These are phyloP conservation scores for Meliscaeva auricollis DNA, from an alignment of 2,888 invertebrate genomes.

Conservation along the genomic window DNA sequence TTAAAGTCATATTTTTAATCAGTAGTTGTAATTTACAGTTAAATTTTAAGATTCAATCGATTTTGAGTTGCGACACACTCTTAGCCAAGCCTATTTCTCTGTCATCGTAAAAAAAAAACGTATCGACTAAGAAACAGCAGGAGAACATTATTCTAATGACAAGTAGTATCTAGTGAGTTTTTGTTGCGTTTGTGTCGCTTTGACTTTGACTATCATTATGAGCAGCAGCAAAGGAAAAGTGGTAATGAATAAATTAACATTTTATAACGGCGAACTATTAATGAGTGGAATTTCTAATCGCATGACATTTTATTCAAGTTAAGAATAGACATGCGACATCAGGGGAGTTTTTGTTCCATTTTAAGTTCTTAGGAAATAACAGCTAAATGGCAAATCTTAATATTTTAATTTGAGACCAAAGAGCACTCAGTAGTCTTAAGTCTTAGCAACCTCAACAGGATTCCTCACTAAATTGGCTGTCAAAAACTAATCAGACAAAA, in stretches of 20 bases:
- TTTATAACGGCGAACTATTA: constrained; percentile 25
- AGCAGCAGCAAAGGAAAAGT: background rate
- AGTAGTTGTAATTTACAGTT: constrained; percentile 20
- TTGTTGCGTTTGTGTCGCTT: background rate
- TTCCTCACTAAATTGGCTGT: too few species aligned
- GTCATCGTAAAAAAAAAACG: background rate
- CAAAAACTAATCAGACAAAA: too few species aligned
- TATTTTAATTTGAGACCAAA: background rate
- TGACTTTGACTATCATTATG: background rate
- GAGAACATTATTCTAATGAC: constrained; percentile 32
- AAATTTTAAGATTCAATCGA: background rate
- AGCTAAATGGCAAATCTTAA: background rate
- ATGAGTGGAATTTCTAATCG: constrained; percentile 7
- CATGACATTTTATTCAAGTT: background rate
- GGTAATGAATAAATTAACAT: constrained; percentile 28
- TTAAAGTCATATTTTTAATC: constrained; percentile 13
- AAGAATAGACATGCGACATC: background rate
- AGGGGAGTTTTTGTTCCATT: background rate
- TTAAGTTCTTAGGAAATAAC: constrained; percentile 1
- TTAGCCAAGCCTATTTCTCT: constrained; percentile 1
- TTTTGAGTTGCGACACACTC: background rate
- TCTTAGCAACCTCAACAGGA: too few species aligned
- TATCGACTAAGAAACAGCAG: background rate
- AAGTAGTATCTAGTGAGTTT: constrained; percentile 10
- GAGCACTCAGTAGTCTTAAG: too few species aligned